A percentile compares a stretch with the other conserved stretches of the same genome.
Evolutionary conservation across 23 tunicate species (phyloP).

Genomic region (Trididemnum nubilum): DNA sequence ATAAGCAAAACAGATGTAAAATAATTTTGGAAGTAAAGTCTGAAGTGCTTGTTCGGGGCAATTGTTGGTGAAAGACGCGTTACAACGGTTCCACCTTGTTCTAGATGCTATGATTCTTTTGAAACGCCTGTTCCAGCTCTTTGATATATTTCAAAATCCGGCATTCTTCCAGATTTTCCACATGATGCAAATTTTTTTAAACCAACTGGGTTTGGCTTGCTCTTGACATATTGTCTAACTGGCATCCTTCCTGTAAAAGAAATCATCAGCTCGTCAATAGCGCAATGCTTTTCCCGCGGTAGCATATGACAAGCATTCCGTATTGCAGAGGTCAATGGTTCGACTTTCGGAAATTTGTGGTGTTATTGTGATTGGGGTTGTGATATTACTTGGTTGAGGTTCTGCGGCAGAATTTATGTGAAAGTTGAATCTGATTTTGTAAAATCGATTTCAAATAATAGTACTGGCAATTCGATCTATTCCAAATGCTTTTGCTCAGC

Average conservation of each 20-base stretch:
- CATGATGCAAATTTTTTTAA: conserved; percentile 3
- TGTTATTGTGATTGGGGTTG: too few relatives aligned
- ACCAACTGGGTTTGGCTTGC: conserved; percentile 19
- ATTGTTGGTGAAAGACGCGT: background rate
- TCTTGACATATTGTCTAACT: conserved; percentile 1
- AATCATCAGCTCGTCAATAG: conserved; percentile 11
- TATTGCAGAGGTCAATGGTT: background rate
- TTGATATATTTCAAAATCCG: conserved; percentile 32
- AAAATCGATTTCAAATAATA: background rate
- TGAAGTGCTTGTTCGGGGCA: conserved; percentile 7
- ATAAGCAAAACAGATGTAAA: background rate
- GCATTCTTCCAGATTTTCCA: background rate
- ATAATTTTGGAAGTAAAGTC: conserved; percentile 24
- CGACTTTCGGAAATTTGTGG: conserved; percentile 1
- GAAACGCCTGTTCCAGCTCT: conserved; percentile 28
- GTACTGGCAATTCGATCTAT: conserved; percentile 1
- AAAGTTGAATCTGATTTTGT: background rate
- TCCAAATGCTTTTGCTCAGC: background rate
- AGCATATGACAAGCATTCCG: conserved; percentile 6
- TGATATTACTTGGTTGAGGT: background rate
- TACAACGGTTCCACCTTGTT: conserved; percentile 8
- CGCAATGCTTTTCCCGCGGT: conserved; percentile 8
- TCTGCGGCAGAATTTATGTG: background rate
- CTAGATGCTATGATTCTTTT: conserved; percentile 2
- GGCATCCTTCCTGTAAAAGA: conserved; percentile 23